phyloP scores from a whole-genome alignment of 92 coral and sea anemone species.

The Zoanthus solanderi region DNA sequence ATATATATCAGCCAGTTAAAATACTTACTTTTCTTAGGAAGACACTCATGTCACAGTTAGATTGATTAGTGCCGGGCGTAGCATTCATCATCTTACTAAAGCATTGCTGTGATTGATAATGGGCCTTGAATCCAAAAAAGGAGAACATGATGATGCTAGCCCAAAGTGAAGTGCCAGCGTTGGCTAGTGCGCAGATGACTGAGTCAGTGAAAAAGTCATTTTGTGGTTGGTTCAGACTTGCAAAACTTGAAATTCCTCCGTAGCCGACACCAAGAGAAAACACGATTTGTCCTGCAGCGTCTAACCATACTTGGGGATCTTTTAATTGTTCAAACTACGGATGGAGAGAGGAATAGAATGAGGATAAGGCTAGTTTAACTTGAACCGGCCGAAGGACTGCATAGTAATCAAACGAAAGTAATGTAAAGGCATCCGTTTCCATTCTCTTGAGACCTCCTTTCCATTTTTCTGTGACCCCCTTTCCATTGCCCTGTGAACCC shows the following conservation, averaged over 20 bases:
- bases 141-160: slow-evolving; percentile 97
- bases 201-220: slow-evolving; percentile 88
- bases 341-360: neutral
- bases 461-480: too few relatives aligned
- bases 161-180: slow-evolving; percentile 89
- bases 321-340: slow-evolving; percentile 76
- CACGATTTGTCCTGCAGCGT: slow-evolving; percentile 95
- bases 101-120: slow-evolving; percentile 68
- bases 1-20: too few relatives aligned
- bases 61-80: neutral
- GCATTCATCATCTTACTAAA: slow-evolving; percentile 10
- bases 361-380: too few relatives aligned
- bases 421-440: too few relatives aligned
- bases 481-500: too few relatives aligned
- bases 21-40: slow-evolving; percentile 12
- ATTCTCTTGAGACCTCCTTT: too few relatives aligned
- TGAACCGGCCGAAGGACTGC: too few relatives aligned
- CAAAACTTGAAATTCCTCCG: slow-evolving; percentile 79
- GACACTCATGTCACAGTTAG: slow-evolving; percentile 21
- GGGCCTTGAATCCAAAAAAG: slow-evolving; percentile 87
- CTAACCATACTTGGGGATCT: slow-evolving; percentile 96
- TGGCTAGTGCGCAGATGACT: slow-evolving; percentile 74
- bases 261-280: slow-evolving; percentile 95
- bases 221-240: slow-evolving; percentile 78
- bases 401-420: too few relatives aligned